Percentiles rank a stretch among this genome's conserved stretches.
phyloP scores from a whole-genome alignment of 2,888 invertebrate species.

The Auanema sp. region DNA sequence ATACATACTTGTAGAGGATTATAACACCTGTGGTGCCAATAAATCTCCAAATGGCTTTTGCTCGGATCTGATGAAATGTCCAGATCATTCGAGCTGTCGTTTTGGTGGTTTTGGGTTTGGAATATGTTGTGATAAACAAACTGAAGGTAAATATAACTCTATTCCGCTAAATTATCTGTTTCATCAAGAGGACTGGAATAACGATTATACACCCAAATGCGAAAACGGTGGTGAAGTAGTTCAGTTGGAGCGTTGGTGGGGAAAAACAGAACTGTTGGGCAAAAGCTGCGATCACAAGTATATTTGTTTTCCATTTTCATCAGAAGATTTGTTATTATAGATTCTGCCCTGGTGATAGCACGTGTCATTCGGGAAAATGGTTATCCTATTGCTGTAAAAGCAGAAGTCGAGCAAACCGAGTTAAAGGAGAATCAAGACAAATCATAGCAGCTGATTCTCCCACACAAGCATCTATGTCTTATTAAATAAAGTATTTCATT shows the following conservation, averaged over 20 bases:
- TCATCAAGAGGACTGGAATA: slow-evolving; percentile 14
- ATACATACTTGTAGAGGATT: no score
- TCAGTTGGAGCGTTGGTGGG: slow-evolving; percentile 12
- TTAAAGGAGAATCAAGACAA: no score
- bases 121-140: slow-evolving; percentile 10
- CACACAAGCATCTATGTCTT: no score
- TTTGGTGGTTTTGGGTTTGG: slow-evolving; percentile 15
- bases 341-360: slow-evolving; percentile 15
- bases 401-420: not conserved
- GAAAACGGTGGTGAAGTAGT: slow-evolving; percentile 5
- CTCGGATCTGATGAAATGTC: slow-evolving; percentile 16
- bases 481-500: no score
- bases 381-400: slow-evolving; percentile 11
- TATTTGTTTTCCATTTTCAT: not conserved
- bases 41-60: slow-evolving; percentile 13
- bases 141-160: slow-evolving; percentile 12
- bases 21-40: slow-evolving; percentile 16
- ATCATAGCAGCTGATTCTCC: no score
- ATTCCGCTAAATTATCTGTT: not conserved
- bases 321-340: not conserved
- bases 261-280: slow-evolving; percentile 10
- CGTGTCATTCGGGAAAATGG: slow-evolving; percentile 16
- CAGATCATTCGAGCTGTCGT: not conserved
- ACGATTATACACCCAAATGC: slow-evolving; percentile 16
- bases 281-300: slow-evolving; percentile 13